Base-by-base conservation (phyloP, 1,140 invertebrate species). In the Nasonia giraulti region DNA sequence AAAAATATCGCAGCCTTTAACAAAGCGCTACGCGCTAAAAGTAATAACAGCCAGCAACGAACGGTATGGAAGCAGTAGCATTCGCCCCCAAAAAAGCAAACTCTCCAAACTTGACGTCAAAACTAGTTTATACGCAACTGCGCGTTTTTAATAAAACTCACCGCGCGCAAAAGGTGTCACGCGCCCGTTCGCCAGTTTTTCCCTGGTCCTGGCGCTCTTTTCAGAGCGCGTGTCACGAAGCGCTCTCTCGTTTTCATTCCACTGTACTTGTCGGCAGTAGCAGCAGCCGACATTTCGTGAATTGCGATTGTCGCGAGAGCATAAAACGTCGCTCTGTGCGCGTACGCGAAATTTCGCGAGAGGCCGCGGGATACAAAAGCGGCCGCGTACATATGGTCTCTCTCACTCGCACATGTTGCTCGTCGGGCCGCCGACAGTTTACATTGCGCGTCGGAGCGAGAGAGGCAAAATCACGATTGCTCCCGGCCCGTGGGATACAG, bases 301-400 rank as follows among this genome's bases (percentile, higher is more conserved):
- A 40, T 37, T 31, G 23, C 31, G 33, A 81, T 37, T 71, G 74
- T 75, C 62, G 73, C 44, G 31, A 11, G 66, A 31, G 68, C 80
- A n/a, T 23, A 27, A 17, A 82, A 14, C 50, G 55, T 62, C 55
- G 23, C 68, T 47, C 69, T 76, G 68, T 78, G 55, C 71, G 77
- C 83, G 85, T 79, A 62, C 85, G 89, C 86, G 88, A 88, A 91
- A 91, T 91, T 91, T 91, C 87, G 55, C 77, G 88, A 89, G 89
- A 89, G 89, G 90, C 91, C 91, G 90, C 91, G 88, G 91, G 90
- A 91, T 86, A 91, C 89, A 88, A 90, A 79, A 89, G 88, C 88
- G 88, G 87, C 88, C 89, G 89, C 90, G 90, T 89, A 89, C 91
- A 91, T 91, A 89, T 92, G 91, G 90, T 84, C 84, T 89, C 88